Evolutionary conservation across 2,113 vertebrate species (phyloP), one percentile per base, ranked within the genome.

Genomic region (Campylomormyrus tamandua): DNA sequence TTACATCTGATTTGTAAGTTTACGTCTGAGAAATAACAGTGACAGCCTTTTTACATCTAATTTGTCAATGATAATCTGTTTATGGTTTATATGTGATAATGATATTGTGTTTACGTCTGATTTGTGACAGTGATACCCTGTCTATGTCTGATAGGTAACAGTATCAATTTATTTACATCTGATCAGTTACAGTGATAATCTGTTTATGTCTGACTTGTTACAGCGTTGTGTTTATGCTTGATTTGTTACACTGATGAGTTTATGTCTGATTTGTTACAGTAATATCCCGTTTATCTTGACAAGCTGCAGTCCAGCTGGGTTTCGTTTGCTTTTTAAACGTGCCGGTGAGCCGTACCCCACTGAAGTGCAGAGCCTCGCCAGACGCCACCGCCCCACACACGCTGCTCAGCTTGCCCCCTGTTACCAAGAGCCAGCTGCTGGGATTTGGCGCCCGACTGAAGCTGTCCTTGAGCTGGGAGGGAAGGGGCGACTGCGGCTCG

Each of bases 361-460:
- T 99, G 93, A 99, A 99, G 94, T 99, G 98, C 87, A 99, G 97
- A 15, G 98, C 98, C 92, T 98, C 97, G 88, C 98, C 98, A 0
- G 98, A 99, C 88, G 98, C 98, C 24, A 99, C 98, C 0, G 97
- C 97, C 7, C 98, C 98, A 87, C 98, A 99, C 91, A 99, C 97
- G 0, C 96, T 98, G 94, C 98, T 99, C 89, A 99, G 94, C 85
- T 98, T 99, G 46, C 97, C 98, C 0, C 98, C 98, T 0, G 98
- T 99, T 91, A 99, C 95, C 0, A 96, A 94, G 92, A 97, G 95
- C 98, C 98, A 99, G 95, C 98, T 98, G 94, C 96, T 97, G 93
- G 92, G 96, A 0, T 98, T 97, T 0, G 98, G 98, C 0, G 97
- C 94, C 10, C 97, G 95, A 83, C 98, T 99, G 95, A 99, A 99